Percentiles rank a stretch among this genome's conserved stretches.
Conservation (phyloP, 1,140 invertebrate species). For the Phthorimaea operculella region DNA sequence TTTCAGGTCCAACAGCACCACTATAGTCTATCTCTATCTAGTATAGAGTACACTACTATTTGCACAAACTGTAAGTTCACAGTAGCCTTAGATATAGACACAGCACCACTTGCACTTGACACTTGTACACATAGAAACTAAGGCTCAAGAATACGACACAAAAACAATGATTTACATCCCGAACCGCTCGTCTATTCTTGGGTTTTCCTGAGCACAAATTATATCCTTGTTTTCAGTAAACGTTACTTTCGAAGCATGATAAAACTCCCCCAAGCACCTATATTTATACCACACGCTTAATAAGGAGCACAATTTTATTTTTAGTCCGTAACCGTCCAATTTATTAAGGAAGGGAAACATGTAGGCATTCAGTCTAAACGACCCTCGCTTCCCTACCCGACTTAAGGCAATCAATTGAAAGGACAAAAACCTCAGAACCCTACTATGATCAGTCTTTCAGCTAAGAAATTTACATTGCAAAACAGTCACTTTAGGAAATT, state of each 20-base stretch:
- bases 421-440: constrained; percentile 34
- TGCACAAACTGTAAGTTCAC: constrained; percentile 51
- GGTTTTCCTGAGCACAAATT: constrained; percentile 20
- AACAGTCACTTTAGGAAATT: constrained; percentile 64
- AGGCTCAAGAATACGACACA: constrained; percentile 31
- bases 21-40: constrained; percentile 58
- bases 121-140: constrained; percentile 47
- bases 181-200: constrained; percentile 28
- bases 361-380: background rate
- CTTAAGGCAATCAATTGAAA: constrained; percentile 7
- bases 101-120: constrained; percentile 47
- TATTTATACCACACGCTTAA: background rate
- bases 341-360: background rate
- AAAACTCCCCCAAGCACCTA: background rate
- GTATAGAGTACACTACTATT: constrained; percentile 49
- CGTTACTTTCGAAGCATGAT: background rate
- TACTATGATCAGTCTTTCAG: constrained; percentile 31
- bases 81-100: constrained; percentile 49
- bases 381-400: no score
- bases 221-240: background rate
- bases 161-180: constrained; percentile 5
- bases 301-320: background rate
- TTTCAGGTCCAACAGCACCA: constrained; percentile 29
- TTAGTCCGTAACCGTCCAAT: background rate
- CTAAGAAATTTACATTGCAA: constrained; percentile 50